Evolutionary conservation across 2,888 invertebrate species (phyloP), one percentile per base, ranked within the genome.

Genomic region (Nyleta sp.): DNA sequence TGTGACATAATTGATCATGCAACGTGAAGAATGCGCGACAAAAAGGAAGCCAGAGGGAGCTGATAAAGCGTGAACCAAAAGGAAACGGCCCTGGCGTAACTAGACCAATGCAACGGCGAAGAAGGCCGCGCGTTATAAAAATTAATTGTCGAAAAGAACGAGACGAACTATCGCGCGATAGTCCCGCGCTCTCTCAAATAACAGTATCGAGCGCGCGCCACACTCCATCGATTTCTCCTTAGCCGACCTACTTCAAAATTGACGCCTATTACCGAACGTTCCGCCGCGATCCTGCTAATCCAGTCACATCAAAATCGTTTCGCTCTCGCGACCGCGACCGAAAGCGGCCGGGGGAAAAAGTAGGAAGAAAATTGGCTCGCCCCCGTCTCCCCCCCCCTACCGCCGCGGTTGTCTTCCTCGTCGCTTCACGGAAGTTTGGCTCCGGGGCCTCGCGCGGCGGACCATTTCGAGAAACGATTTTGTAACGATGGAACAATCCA

Each of bases 171-270:
- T n/a, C n/a, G n/a, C n/a, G 33, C 17, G 15, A 18, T 28, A 24
- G 17, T 53, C 33, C 24, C 48, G 38, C 38, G 35, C 57, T 57
- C 55, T 57, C 38, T 68, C 68, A 57, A 68, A 68, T 68, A 68
- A 68, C 68, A 68, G 68, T 59, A 68, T 50, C 31, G 31, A 55
- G 17, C 59, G 22, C 31, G 48, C 31, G 48, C 31, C 50, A 60
- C 33, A 52, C 60, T 33, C 33, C 44, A 52, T 50, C 65, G 48
- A 60, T 67, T 59, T 74, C 67, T 60, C 59, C 59, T 59, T 33
- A 53, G 15, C 13, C 44, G 65, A 52, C 73, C 73, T 59, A 74
- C 73, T 74, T 74, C n/a, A 22, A 44, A 42, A 72, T 40, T 40
- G 22, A 72, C 50, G 55, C 46, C 62, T 62, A 62, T 62, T 62